Evolutionary conservation across 2,888 invertebrate genomes (phyloP).

Genomic region (Apocheima hispidaria): DNA sequence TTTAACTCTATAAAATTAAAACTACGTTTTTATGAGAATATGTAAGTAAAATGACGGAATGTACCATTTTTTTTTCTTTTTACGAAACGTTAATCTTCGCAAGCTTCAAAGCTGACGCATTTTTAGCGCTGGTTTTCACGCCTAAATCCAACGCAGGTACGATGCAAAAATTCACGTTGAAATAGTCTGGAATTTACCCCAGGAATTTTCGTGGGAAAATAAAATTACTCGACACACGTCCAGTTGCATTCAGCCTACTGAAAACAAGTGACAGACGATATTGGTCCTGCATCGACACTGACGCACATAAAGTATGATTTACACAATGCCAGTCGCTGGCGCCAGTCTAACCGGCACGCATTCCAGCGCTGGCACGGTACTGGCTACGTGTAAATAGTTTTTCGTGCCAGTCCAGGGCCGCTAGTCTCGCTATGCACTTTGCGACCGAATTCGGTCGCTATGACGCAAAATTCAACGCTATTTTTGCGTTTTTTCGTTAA

Average conservation of each 20-base stretch:
- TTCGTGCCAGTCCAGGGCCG: too few species aligned
- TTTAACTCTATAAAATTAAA: too few species aligned
- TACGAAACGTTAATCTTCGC: not conserved
- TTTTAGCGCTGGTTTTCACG: slow-evolving; percentile 6
- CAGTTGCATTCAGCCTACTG: not conserved
- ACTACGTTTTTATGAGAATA: too few species aligned
- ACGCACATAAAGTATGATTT: too few species aligned
- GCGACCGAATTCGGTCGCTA: too few species aligned
- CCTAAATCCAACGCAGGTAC: not conserved
- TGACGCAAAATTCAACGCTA: too few species aligned
- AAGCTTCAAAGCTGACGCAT: not conserved
- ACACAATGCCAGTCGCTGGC: too few species aligned
- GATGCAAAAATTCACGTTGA: slow-evolving; percentile 4
- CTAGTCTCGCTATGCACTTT: too few species aligned
- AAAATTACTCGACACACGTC: slow-evolving; percentile 12
- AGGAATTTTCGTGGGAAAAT: slow-evolving; percentile 8
- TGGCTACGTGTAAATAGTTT: too few species aligned
- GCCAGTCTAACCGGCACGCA: too few species aligned
- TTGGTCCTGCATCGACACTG: not conserved
- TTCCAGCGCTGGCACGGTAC: too few species aligned
- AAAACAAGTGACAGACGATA: not conserved
- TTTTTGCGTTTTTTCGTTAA: too few species aligned
- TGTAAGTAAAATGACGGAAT: not conserved
- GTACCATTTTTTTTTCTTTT: not conserved
- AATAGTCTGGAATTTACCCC: slow-evolving; percentile 2